Evolutionary conservation across 2,797 vertebrate genomes (phyloP), one percentile per base, ranked within the genome.

Genomic region (Channa striata): DNA sequence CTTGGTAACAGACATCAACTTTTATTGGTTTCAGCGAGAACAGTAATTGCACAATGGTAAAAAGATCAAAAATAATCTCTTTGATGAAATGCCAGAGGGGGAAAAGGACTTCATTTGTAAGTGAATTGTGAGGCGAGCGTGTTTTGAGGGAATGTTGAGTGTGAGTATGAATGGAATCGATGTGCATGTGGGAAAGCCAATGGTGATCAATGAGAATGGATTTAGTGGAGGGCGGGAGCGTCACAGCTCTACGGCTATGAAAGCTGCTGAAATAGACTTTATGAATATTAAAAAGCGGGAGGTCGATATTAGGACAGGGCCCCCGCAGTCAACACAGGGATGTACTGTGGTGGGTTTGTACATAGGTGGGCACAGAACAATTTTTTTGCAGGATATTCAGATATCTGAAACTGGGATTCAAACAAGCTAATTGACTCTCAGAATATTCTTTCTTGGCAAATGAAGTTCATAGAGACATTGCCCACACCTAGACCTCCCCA

Each of bases 161-260:
- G 63, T 85, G 82, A 89, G 91, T 94, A 94, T 96, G 91, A 94
- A 92, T n/a, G 75, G 89, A 89, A 90, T 95, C 93, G 89, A 91
- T 95, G 90, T 72, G 64, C 62, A 84, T 92, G 89, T 81, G 88
- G 90, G 85, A 93, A 95, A 95, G 93, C 92, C 93, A 71, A 96
- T 96, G 93, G 92, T 94, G 96, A 97, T 97, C 97, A 95, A 97
- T 97, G 93, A 90, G 93, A 96, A 98, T 97, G 92, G 96, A 97
- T 97, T 97, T 95, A 96, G 92, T 78, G 81, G 73, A 77, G 72
- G 68, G 83, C 4, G 77, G 74, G 74, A 88, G 58, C 37, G 87
- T 93, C 81, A 85, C 89, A 91, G 90, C 90, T 89, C 93, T 87
- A 94, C 93, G 93, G 95, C 93, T 90, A 94, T 94, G 92, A 92